Conservation (phyloP, 2,797 vertebrate genomes). For the Taenioides sp. region DNA sequence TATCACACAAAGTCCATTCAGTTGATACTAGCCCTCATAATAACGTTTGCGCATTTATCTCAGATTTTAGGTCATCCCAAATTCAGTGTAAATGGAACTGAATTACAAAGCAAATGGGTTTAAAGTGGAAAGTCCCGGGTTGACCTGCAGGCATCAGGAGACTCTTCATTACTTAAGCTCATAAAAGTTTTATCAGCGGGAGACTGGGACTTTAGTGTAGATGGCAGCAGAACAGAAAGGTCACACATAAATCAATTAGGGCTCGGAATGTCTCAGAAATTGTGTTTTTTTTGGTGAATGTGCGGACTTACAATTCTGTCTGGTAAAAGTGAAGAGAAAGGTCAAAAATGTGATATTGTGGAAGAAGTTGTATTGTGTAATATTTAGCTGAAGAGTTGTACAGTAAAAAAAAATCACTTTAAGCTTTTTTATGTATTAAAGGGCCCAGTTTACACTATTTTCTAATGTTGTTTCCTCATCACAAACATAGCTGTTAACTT, state of each 20-base stretch:
- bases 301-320: slow-evolving; percentile 10
- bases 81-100: slow-evolving; percentile 5
- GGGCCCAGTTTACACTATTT: too few relatives aligned
- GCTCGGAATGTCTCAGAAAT: slow-evolving; percentile 14
- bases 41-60: background rate
- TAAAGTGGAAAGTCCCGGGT: slow-evolving; percentile 46
- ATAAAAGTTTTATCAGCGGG: slow-evolving; percentile 68
- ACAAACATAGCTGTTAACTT: too few relatives aligned
- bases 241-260: slow-evolving; percentile 20
- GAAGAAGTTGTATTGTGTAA: too few relatives aligned
- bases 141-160: slow-evolving; percentile 33
- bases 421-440: too few relatives aligned
- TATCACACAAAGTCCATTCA: background rate
- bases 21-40: background rate
- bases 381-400: too few relatives aligned
- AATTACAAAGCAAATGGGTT: slow-evolving; percentile 32
- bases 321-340: slow-evolving; percentile 39
- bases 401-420: too few relatives aligned
- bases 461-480: too few relatives aligned
- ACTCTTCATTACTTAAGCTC: slow-evolving; percentile 60
- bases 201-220: slow-evolving; percentile 47
- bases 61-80: slow-evolving; percentile 7
- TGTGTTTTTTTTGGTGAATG: slow-evolving; percentile 10
- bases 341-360: too few relatives aligned
- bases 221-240: slow-evolving; percentile 26